Conservation (phyloP, 2,797 vertebrate species). For the Cynodonichthys magdalenae region DNA sequence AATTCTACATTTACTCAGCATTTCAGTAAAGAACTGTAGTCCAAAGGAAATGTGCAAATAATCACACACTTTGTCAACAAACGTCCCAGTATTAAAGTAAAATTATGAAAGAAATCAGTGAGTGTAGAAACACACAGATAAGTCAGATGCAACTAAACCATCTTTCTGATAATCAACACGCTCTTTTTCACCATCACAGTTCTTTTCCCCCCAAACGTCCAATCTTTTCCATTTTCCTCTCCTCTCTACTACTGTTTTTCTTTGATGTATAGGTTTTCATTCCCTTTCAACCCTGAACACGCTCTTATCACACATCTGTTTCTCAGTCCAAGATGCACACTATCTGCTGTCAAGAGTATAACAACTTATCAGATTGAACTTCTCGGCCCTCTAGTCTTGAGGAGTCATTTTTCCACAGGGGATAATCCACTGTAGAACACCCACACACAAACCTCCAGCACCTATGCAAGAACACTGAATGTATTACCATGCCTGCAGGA, state of each 20-base stretch:
- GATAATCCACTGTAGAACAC: constrained; percentile 22
- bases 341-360: constrained; percentile 38
- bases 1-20: constrained; percentile 12
- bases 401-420: constrained; percentile 17
- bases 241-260: constrained; percentile 20
- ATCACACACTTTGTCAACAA: not conserved
- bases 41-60: not conserved
- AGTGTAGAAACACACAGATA: no score
- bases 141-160: not conserved
- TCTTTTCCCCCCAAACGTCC: constrained; percentile 1
- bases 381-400: constrained; percentile 18
- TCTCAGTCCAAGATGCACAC: constrained; percentile 27
- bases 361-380: constrained; percentile 61
- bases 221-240: constrained; percentile 7
- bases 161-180: constrained; percentile 17
- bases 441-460: constrained; percentile 4
- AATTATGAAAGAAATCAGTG: not conserved
- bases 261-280: not conserved
- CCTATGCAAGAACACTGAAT: constrained; percentile 6
- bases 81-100: not conserved
- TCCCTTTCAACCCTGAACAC: constrained; percentile 11
- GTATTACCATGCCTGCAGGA: constrained; percentile 75
- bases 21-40: constrained; percentile 2
- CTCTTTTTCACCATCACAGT: not conserved
- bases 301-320: constrained; percentile 47